Evolutionary conservation across 1,140 invertebrate species (phyloP).

Genomic region (Drosophila auraria): DNA sequence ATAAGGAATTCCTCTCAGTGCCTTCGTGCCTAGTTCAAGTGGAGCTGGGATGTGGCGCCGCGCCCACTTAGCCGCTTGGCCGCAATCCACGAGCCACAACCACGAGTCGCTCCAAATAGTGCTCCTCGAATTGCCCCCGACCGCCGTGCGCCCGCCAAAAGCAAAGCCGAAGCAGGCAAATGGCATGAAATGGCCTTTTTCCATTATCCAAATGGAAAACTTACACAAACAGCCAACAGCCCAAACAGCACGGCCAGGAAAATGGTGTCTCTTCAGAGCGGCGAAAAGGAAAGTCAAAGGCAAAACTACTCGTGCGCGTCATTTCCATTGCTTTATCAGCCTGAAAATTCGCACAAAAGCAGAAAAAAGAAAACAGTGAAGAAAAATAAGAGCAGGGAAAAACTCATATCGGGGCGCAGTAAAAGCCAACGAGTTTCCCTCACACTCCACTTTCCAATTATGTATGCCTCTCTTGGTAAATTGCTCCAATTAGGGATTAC

Average conservation of each 20-base stretch:
- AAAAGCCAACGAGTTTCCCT: conserved; percentile 57
- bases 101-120: conserved; percentile 67
- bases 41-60: conserved; percentile 59
- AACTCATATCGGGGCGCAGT: conserved; percentile 59
- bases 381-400: conserved; percentile 4
- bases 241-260: conserved; percentile 23
- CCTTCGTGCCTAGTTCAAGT: conserved; percentile 37
- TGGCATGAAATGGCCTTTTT: conserved; percentile 84
- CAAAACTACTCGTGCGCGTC: conserved; percentile 78
- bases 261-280: conserved; percentile 55
- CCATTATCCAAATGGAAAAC: conserved; percentile 85
- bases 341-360: conserved; percentile 69
- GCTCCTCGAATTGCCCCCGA: conserved; percentile 70
- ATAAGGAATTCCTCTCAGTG: conserved; percentile 4
- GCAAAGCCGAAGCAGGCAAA: conserved; percentile 60
- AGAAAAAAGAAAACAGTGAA: conserved; percentile 7
- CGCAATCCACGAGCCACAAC: conserved; percentile 10
- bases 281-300: conserved; percentile 66
- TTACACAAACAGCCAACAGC: conserved; percentile 69
- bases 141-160: conserved; percentile 5
- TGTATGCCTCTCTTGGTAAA: conserved; percentile 22
- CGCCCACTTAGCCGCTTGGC: conserved; percentile 67
- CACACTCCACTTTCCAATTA: conserved; percentile 27
- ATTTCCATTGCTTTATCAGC: conserved; percentile 80
- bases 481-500: conserved; percentile 42